phyloP scores from a whole-genome alignment of 1,140 invertebrate species.

The Xylocopa sonorina region DNA sequence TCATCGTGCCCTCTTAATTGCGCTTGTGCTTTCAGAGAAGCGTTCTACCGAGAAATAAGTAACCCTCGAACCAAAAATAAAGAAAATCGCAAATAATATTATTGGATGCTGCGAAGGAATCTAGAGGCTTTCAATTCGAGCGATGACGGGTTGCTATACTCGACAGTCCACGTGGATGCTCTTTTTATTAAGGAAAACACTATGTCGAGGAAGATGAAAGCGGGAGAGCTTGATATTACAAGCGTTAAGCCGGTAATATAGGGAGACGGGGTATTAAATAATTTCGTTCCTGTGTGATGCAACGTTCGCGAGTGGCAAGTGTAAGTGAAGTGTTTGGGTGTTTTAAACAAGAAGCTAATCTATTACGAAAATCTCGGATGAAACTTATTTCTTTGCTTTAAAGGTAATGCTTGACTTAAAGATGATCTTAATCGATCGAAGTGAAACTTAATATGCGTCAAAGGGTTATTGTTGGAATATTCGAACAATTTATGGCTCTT shows the following conservation, averaged over 20 bases:
- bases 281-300: not conserved
- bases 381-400: not conserved
- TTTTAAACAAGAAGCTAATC: no score
- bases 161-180: not conserved
- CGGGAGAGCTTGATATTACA: not conserved
- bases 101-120: not conserved
- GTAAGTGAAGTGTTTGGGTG: not conserved
- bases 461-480: not conserved
- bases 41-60: not conserved
- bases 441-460: not conserved
- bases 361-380: no score
- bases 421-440: no score
- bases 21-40: no score
- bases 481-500: not conserved
- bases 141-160: no score
- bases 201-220: not conserved
- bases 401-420: not conserved
- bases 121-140: not conserved
- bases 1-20: not conserved
- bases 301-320: not conserved
- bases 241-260: not conserved
- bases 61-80: not conserved
- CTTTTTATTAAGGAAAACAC: constrained; percentile 4
- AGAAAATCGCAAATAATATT: not conserved
- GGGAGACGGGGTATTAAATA: not conserved